Evolutionary conservation across 1,140 invertebrate genomes (phyloP).

Genomic region (Homarus americanus): DNA sequence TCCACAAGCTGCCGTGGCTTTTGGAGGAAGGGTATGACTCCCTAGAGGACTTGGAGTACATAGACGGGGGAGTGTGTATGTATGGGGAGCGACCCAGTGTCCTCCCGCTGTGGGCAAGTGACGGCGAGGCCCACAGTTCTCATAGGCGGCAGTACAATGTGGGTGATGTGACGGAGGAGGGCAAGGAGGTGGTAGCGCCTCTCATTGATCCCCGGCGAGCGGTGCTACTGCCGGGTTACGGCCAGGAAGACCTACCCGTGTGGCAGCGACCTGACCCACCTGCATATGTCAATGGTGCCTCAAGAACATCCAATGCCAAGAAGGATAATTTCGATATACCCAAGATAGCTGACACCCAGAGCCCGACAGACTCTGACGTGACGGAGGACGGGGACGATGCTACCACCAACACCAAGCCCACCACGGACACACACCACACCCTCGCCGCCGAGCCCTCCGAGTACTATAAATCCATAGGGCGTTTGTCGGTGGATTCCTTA

Average conservation of each 20-base stretch:
- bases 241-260: conserved; percentile 25
- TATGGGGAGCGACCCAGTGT: neutral
- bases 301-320: neutral
- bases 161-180: neutral
- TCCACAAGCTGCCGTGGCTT: conserved; percentile 55
- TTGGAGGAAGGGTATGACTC: conserved; percentile 55
- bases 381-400: neutral
- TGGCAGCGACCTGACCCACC: conserved; percentile 41
- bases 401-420: neutral
- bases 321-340: conserved; percentile 24
- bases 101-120: conserved; percentile 31
- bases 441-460: neutral
- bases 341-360: conserved; percentile 11
- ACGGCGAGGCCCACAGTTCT: conserved; percentile 13
- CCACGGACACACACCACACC: neutral
- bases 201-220: conserved; percentile 56
- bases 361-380: conserved; percentile 5
- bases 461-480: neutral
- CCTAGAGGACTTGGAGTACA: conserved; percentile 46
- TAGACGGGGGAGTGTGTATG: conserved; percentile 34
- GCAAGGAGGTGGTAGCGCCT: conserved; percentile 27
- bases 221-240: conserved; percentile 55
- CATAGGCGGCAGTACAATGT: conserved; percentile 1
- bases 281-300: conserved; percentile 42
- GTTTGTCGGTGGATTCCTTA: conserved; percentile 22